Evolutionary conservation across 2,797 vertebrate genomes (phyloP), one percentile per base, ranked within the genome.

Genomic region (Microcaecilia unicolor): DNA sequence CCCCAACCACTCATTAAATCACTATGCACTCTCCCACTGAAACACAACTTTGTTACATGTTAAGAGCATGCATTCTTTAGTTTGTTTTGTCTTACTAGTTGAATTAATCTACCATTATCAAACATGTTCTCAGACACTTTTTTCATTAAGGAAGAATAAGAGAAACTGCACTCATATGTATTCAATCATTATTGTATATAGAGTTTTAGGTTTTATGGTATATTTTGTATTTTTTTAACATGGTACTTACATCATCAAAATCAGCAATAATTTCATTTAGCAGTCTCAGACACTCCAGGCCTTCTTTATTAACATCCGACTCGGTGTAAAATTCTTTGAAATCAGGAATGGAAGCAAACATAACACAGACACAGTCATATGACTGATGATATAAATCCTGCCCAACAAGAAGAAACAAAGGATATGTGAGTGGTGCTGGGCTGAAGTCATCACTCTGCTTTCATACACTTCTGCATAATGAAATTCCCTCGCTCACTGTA

Each of bases 261-360:
- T 97, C 93, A 0, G 93, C 91, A 51, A 94, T 96, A 74, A 97
- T 97, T 80, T 97, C 93, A 29, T 98, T 98, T 60, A 98, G 82
- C 24, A 98, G 90, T 44, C 94, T 81, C 15, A 98, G 91, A 56
- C 94, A 98, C 64, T 98, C 94, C 73, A 98, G 64, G 25, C 94
- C 94, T 63, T 97, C 94, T 71, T 97, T 97, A 76, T 98, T 98
- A 55, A 97, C 93, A 27, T 97, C 93, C 4, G 92, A 97, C 69
- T 98, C 94, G 0, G 92, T 97, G 48, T 98, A 98, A 74, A 98
- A 98, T 53, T 97, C 94, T 66, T 97, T 97, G 78, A 98, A 98
- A 70, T 98, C 93, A 1, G 94, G 94, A 44, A 98, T 96, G 50
- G 94, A 98, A 59, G 94, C 94, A 51, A 98, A 98, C 93, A 98